Base-by-base conservation (phyloP, 2,888 invertebrate species). In the Gandaritis pyraliata region DNA sequence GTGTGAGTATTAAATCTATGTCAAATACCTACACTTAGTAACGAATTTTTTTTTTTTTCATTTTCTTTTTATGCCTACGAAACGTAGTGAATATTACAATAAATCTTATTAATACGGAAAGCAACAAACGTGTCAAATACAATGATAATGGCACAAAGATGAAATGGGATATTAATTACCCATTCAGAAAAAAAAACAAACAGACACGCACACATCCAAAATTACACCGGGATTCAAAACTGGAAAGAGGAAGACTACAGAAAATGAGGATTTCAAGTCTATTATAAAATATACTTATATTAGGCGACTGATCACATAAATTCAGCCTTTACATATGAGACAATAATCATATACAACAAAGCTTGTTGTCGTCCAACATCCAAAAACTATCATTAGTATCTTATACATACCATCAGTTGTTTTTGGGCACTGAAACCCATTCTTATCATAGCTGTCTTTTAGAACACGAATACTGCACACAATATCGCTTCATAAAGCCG, bases 1-100 rank as follows among this genome's bases (percentile, higher is more conserved):
- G 88, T 88, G 90, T 89, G 89, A 87, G 82, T 84, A 81, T 83
- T 81, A 41, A 13, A 23, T 6, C 33, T 33, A 11, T 33, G 12
- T 41, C 15, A 15, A 41, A 18, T 45, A 23, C 18, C 11, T 46
- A 46, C 5, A 11, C 71, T 76, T 69, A 74, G 78, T 78, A 85
- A 83, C 81, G 80, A 33, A n/a, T n/a, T n/a, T 10, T 76, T 77
- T 85, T 86, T 84, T 85, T 80, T 72, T 76, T 67, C 52, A 72
- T 75, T 77, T 77, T 76, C 73, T 66, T 64, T 47, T 71, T 61
- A 77, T 77, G 74, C 72, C 73, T 77, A 78, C 70, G 76, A 81
- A 82, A 77, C 76, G 73, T 71, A 72, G 73, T 79, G 76, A 76
- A 72, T 69, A 72, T 70, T 65, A 75, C 75, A 70, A 30, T 54